phyloP scores from a whole-genome alignment of 2,888 invertebrate genomes.

The Oscheius onirici region DNA sequence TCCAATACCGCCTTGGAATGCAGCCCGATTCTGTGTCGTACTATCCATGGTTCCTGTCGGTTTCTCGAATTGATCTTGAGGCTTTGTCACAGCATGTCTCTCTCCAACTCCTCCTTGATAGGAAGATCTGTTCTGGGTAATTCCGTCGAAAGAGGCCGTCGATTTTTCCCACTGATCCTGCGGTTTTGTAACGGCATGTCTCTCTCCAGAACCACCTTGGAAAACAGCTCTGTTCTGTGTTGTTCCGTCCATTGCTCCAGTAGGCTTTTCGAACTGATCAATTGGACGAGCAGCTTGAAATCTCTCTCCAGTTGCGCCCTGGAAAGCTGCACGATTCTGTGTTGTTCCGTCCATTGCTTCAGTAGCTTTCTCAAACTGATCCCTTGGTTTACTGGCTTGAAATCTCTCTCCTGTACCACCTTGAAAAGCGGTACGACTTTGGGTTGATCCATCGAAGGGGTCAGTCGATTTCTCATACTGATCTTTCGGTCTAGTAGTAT shows the following conservation, averaged over 20 bases:
- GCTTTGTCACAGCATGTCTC: background rate
- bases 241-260: background rate
- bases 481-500: conserved; percentile 9
- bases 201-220: conserved; percentile 1
- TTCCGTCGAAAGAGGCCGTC: background rate
- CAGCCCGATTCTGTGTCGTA: background rate
- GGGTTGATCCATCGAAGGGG: background rate
- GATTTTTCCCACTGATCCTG: background rate
- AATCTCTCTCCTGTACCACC: background rate
- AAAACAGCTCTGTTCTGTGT: background rate
- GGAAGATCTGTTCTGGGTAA: background rate
- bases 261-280: conserved; percentile 1
- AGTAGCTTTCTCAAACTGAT: background rate
- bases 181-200: background rate
- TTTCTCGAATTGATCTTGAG: background rate
- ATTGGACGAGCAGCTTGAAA: background rate
- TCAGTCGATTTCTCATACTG: background rate
- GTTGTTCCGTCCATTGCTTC: background rate
- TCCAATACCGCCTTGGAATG: conserved; percentile 4
- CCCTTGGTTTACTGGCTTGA: background rate
- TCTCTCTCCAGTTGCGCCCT: conserved; percentile 5
- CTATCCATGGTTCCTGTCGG: background rate
- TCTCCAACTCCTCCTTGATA: background rate
- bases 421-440: background rate
- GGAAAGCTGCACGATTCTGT: background rate